A percentile compares a stretch with the other conserved stretches of the same genome.
phyloP scores from a whole-genome alignment of 1,140 invertebrate species.

The Amyelois transitella region DNA sequence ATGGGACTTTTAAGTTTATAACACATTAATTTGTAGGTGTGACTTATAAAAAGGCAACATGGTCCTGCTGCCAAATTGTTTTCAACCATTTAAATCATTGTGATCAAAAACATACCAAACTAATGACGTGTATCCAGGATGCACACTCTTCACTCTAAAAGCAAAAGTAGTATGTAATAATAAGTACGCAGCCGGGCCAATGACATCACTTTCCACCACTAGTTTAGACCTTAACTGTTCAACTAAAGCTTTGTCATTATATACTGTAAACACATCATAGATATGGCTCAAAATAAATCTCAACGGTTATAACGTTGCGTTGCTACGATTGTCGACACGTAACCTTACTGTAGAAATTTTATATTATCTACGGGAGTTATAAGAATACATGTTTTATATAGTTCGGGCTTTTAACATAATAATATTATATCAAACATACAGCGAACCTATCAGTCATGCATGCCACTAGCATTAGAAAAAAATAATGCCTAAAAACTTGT shows the following conservation, averaged over 20 bases:
- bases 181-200: conserved; percentile 49
- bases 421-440: too few relatives aligned
- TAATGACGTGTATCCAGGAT: conserved; percentile 50
- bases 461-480: too few relatives aligned
- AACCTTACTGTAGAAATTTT: conserved; percentile 1
- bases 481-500: too few relatives aligned
- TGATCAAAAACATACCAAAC: conserved; percentile 52
- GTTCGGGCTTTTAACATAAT: neutral
- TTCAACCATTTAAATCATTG: conserved; percentile 20
- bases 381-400: neutral
- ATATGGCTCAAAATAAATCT: conserved; percentile 23
- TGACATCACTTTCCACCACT: conserved; percentile 48
- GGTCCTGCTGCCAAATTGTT: too few relatives aligned
- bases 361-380: conserved; percentile 34
- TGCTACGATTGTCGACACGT: conserved; percentile 5
- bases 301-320: conserved; percentile 32
- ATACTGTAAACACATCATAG: conserved; percentile 21
- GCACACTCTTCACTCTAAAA: conserved; percentile 56
- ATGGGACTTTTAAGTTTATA: too few relatives aligned
- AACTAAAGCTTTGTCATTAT: conserved; percentile 13
- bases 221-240: conserved; percentile 19
- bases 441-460: too few relatives aligned
- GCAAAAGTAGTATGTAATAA: conserved; percentile 58
- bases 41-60: too few relatives aligned
- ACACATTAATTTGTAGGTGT: too few relatives aligned